phyloP scores from a whole-genome alignment of 2,113 vertebrate species.

The Oryzias celebensis region DNA sequence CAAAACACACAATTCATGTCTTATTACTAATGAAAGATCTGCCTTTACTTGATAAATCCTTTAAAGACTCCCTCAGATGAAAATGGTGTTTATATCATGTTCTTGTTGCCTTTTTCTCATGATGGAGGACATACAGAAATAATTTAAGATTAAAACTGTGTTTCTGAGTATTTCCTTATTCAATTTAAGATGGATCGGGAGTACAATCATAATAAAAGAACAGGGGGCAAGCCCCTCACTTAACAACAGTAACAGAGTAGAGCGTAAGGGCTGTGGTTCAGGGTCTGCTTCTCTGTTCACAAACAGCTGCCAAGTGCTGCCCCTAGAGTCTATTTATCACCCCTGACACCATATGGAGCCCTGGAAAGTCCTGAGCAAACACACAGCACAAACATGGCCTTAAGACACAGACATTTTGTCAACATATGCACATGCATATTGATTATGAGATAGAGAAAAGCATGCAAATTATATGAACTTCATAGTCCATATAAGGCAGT shows the following conservation, averaged over 20 bases:
- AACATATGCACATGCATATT: slow-evolving; percentile 14
- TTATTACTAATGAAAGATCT: background rate
- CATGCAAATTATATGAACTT: background rate
- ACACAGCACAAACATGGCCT: slow-evolving; percentile 19
- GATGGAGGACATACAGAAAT: too few species aligned
- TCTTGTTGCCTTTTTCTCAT: too few species aligned
- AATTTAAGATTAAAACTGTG: too few species aligned
- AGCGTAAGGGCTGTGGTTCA: slow-evolving; percentile 8
- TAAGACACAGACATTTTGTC: slow-evolving; percentile 8
- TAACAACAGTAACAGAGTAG: slow-evolving; percentile 9
- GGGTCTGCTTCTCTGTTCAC: slow-evolving; percentile 16
- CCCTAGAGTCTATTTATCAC: slow-evolving; percentile 45
- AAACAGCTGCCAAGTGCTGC: slow-evolving; percentile 42
- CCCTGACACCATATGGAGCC: slow-evolving; percentile 47
- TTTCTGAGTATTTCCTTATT: too few species aligned
- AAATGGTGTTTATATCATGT: too few species aligned
- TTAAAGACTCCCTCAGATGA: background rate
- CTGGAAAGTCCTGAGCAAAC: slow-evolving; percentile 33
- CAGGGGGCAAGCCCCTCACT: slow-evolving; percentile 6
- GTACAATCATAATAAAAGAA: too few species aligned
- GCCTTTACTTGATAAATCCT: background rate
- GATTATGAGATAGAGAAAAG: slow-evolving; percentile 1
- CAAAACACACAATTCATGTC: background rate
- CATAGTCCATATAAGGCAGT: background rate
- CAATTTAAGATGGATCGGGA: too few species aligned